phyloP scores from a whole-genome alignment of 2,797 vertebrate species.

The Percopsis omiscomaycus region DNA sequence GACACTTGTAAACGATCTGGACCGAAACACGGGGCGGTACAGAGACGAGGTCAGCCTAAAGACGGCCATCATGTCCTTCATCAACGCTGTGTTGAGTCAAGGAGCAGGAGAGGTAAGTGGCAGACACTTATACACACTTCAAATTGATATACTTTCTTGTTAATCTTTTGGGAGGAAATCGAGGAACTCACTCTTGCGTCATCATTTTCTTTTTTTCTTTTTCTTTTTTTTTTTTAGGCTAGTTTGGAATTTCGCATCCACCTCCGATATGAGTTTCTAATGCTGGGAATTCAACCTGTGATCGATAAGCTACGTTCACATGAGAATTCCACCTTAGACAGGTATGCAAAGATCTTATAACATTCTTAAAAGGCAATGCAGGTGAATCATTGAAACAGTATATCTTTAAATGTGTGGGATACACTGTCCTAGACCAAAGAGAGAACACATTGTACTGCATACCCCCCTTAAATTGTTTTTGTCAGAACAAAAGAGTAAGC shows the following conservation, averaged over 20 bases:
- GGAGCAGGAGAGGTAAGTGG: slow-evolving; percentile 91
- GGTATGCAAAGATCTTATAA: slow-evolving; percentile 74
- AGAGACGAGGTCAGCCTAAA: slow-evolving; percentile 97
- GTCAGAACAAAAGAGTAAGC: not conserved
- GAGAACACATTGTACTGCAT: not conserved
- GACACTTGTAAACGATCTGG: slow-evolving; percentile 95
- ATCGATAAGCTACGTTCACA: slow-evolving; percentile 97
- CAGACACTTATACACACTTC: slow-evolving; percentile 21
- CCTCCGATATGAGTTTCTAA: slow-evolving; percentile 96
- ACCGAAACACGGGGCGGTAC: slow-evolving; percentile 94
- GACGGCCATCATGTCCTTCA: slow-evolving; percentile 99
- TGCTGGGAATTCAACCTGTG: slow-evolving; percentile 97
- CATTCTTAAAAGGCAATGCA: not conserved
- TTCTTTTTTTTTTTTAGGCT: slow-evolving; percentile 69
- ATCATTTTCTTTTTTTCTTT: not conserved
- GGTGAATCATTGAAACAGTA: too few species aligned
- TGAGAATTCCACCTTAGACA: slow-evolving; percentile 95
- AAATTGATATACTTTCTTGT: not conserved
- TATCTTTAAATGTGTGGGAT: too few species aligned
- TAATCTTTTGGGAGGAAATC: not conserved
- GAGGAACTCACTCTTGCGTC: not conserved
- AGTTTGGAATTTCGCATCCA: slow-evolving; percentile 98
- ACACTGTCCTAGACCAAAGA: not conserved
- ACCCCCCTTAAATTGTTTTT: not conserved
- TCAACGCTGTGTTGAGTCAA: slow-evolving; percentile 97